A percentile compares a stretch with the other conserved stretches of the same genome.
phyloP scores from a whole-genome alignment of 2,113 vertebrate species.

The Meriones unguiculatus region DNA sequence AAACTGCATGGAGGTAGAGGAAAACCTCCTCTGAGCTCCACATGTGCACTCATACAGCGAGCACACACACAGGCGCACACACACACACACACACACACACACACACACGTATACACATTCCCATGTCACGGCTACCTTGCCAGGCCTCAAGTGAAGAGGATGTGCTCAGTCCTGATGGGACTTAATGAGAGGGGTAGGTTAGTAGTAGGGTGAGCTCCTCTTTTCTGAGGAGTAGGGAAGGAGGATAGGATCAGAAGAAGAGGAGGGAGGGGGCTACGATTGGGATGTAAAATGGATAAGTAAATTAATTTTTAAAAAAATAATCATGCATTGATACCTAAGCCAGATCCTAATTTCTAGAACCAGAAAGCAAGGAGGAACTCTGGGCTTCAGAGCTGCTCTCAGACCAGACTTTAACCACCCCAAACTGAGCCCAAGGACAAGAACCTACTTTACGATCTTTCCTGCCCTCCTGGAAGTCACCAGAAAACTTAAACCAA shows the following conservation, averaged over 20 bases:
- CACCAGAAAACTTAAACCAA: not conserved
- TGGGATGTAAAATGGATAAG: no score
- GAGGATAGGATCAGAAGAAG: no score
- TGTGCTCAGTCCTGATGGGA: no score
- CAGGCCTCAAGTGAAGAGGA: no score
- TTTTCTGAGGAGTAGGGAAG: no score
- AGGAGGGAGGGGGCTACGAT: no score
- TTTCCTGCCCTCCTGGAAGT: not conserved
- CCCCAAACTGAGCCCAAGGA: not conserved
- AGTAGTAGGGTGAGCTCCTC: no score
- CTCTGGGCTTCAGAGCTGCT: not conserved
- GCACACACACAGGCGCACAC: no score
- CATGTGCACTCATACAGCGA: not conserved
- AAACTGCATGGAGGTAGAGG: not conserved
- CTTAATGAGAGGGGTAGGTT: no score
- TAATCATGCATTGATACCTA: not conserved
- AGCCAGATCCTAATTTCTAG: not conserved
- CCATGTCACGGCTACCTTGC: no score
- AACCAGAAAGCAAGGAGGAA: not conserved
- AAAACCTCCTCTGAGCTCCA: not conserved
- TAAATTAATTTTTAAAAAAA: not conserved
- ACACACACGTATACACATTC: not conserved
- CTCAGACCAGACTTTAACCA: not conserved
- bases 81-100: not conserved
- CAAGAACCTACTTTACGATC: not conserved